These are phyloP conservation scores for Scaptomyza hsui DNA, from an alignment of 1,140 invertebrate genomes.

Conservation along the genomic window DNA sequence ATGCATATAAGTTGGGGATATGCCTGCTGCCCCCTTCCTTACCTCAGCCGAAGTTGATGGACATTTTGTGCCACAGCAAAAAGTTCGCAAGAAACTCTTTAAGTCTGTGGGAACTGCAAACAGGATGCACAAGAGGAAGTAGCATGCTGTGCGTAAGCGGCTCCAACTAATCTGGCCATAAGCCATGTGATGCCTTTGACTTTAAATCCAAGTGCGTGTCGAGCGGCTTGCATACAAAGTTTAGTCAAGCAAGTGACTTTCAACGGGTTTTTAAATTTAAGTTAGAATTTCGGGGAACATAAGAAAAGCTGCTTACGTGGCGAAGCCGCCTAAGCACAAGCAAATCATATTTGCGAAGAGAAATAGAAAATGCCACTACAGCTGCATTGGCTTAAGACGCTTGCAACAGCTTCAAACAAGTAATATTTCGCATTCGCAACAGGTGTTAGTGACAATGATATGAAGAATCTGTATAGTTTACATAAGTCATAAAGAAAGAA, in stretches of 20 bases:
- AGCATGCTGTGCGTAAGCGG: constrained; percentile 63
- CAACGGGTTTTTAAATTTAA: constrained; percentile 40
- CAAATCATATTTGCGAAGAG: no score
- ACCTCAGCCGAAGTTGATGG: constrained; percentile 49
- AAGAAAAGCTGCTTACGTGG: neutral
- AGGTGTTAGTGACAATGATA: no score
- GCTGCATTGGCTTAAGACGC: no score
- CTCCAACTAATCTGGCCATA: constrained; percentile 16
- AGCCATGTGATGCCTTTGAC: constrained; percentile 22
- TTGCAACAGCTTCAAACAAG: no score
- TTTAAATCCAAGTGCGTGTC: constrained; percentile 44
- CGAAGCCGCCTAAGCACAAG: neutral
- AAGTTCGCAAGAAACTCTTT: constrained; percentile 68
- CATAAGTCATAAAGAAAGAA: no score
- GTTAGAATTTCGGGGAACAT: neutral
- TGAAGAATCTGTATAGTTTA: no score
- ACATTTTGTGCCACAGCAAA: constrained; percentile 68
- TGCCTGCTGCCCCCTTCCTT: neutral
- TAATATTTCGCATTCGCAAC: no score
- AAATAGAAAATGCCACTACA: no score
- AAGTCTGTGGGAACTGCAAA: constrained; percentile 52
- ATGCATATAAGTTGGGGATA: constrained; percentile 39
- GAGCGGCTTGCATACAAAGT: constrained; percentile 24
- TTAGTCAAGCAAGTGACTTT: constrained; percentile 59
- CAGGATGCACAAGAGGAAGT: constrained; percentile 77